These are phyloP conservation scores for Drosophila ambigua DNA, from an alignment of 1,140 invertebrate genomes.

Conservation along the genomic window DNA sequence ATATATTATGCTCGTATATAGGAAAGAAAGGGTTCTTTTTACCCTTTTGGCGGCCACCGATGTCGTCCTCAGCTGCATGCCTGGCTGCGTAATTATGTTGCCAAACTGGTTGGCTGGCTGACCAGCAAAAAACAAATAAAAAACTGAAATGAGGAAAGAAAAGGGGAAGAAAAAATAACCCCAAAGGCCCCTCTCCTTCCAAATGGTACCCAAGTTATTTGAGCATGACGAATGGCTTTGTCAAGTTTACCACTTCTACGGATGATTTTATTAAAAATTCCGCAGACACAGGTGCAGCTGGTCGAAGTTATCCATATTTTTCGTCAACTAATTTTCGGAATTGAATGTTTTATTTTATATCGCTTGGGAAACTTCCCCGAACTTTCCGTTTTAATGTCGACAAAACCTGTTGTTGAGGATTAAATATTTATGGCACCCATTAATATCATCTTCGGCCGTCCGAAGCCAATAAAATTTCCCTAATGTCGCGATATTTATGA, in stretches of 20 bases:
- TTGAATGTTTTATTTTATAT: conserved; percentile 6
- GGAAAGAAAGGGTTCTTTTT: conserved; percentile 16
- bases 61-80: conserved; percentile 38
- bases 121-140: conserved; percentile 35
- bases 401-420: conserved; percentile 55
- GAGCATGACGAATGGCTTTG: conserved; percentile 74
- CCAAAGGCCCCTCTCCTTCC: conserved; percentile 31
- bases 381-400: not conserved
- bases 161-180: not conserved
- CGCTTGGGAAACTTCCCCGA: not conserved
- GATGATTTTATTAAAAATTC: conserved; percentile 56
- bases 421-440: conserved; percentile 45
- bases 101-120: conserved; percentile 62
- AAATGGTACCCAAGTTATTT: conserved; percentile 45
- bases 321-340: conserved; percentile 34
- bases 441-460: conserved; percentile 42
- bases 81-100: conserved; percentile 56
- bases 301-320: conserved; percentile 44
- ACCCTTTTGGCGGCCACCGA: conserved; percentile 24
- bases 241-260: conserved; percentile 51
- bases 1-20: not conserved
- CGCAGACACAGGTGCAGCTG: conserved; percentile 49
- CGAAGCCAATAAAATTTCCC: conserved; percentile 64
- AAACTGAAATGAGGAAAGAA: not conserved
- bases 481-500: conserved; percentile 68